A percentile compares a stretch with the other conserved stretches of the same genome.
Evolutionary conservation across 2,113 vertebrate genomes (phyloP).

Genomic region (Perca schrenkii): DNA sequence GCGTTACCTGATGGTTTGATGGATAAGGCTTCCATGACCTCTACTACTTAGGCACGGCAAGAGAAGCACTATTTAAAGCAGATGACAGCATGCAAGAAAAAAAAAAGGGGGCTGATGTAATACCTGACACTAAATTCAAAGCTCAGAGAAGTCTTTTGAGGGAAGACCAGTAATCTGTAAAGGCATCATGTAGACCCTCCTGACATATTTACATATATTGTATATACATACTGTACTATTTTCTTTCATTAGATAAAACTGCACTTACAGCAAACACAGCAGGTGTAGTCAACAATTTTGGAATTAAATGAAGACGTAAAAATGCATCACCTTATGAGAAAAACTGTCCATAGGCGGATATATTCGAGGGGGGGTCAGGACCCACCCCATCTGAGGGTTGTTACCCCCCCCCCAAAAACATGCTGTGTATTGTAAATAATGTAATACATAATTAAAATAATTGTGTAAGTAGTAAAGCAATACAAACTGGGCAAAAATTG

Average conservation of each 20-base stretch:
- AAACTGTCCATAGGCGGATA: not conserved
- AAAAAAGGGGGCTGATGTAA: conserved; percentile 46
- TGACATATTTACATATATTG: conserved; percentile 8
- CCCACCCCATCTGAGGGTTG: no score
- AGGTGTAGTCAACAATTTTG: not conserved
- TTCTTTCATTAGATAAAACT: not conserved
- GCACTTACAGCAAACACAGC: not conserved
- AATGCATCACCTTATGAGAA: not conserved
- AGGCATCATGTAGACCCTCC: not conserved
- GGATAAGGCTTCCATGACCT: conserved; percentile 17
- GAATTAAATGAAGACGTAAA: conserved; percentile 2
- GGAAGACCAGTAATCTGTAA: conserved; percentile 5
- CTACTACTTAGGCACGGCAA: not conserved
- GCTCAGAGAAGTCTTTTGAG: conserved; percentile 46
- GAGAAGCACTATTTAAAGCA: conserved; percentile 26
- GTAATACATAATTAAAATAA: no score
- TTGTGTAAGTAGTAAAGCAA: no score
- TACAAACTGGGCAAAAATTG: no score
- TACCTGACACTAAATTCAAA: conserved; percentile 27
- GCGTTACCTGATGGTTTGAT: conserved; percentile 25
- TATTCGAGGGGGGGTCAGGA: no score
- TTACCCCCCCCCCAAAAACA: no score
- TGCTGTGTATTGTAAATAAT: no score
- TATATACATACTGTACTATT: not conserved
- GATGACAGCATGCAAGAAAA: conserved; percentile 46